Evolutionary conservation across 2,113 vertebrate genomes (phyloP), one percentile per base, ranked within the genome.

Genomic region (Platichthys stellatus): DNA sequence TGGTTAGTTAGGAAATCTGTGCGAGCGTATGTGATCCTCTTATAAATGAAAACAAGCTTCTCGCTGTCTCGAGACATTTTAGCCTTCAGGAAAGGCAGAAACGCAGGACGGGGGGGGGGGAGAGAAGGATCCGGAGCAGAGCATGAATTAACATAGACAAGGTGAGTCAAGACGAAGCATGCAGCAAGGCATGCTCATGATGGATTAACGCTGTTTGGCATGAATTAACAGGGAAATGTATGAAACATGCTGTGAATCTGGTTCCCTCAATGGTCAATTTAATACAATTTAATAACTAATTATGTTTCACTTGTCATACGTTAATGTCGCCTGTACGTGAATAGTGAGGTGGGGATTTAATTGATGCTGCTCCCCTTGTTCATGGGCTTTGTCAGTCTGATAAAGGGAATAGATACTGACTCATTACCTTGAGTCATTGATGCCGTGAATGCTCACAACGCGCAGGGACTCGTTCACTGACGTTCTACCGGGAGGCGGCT

Each of bases 211-310:
- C 45, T 84, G 86, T 85, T 92, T 85, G 88, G 86, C 86, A 87
- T 85, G 78, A 90, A 84, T 93, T 90, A 94, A 81, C 76, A 56
- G 70, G 35, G 76, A 80, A 92, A 92, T 74, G 69, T 77, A 87
- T 76, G 63, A 87, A 93, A 90, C 91, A 91, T 83, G 89, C 78
- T 49, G 74, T 17, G 45, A 85, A 87, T 87, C 82, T 56, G 83
- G 88, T 93, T 88, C 78, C 63, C 81, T 89, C 80, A 67, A 63
- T 69, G 88, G 86, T 92, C 88, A 92, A 90, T 94, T 93, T 92
- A 88, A 89, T 86, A 69, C 69, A 47, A 84, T 87, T 90, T 92
- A 94, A 92, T 85, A 81, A 61, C 81, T 86, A 93, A 94, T 95
- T 90, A 93, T 88, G 83, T 90, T 92, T 85, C 69, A 54, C 87